Evolutionary conservation across 1,140 invertebrate species (phyloP).

Genomic region (Chrysoperla carnea): DNA sequence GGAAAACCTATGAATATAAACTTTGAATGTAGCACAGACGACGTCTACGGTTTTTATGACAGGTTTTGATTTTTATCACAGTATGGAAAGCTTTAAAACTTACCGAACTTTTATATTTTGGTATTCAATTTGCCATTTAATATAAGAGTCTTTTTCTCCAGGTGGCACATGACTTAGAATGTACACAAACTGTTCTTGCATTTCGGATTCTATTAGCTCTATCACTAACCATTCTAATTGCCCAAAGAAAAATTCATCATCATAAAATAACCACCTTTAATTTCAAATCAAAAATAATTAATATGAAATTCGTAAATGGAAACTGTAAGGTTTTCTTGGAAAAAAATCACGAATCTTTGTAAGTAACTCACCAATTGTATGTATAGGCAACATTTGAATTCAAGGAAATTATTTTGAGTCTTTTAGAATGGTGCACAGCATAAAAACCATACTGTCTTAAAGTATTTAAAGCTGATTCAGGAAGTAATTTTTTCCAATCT

Average conservation of each 20-base stretch:
- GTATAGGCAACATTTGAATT: slow-evolving; percentile 59
- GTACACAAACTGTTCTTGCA: slow-evolving; percentile 53
- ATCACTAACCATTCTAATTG: slow-evolving; percentile 62
- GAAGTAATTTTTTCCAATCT: slow-evolving; percentile 48
- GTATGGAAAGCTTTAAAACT: too few species aligned
- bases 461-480: slow-evolving; percentile 35
- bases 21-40: slow-evolving; percentile 35
- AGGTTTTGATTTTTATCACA: too few species aligned
- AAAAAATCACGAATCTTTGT: too few species aligned
- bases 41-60: slow-evolving; percentile 43
- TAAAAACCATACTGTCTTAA: slow-evolving; percentile 51
- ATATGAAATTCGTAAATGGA: too few species aligned
- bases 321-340: too few species aligned
- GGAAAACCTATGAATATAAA: slow-evolving; percentile 29
- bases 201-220: slow-evolving; percentile 52
- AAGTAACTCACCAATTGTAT: slow-evolving; percentile 48
- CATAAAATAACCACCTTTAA: slow-evolving; percentile 39
- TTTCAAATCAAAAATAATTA: slow-evolving; percentile 1
- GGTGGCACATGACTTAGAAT: slow-evolving; percentile 71
- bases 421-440: slow-evolving; percentile 36
- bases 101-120: slow-evolving; percentile 27
- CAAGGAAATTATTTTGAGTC: slow-evolving; percentile 50
- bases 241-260: slow-evolving; percentile 38
- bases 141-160: slow-evolving; percentile 41
- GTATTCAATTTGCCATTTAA: slow-evolving; percentile 44